These are phyloP conservation scores for Gopherus evgoodei DNA, from an alignment of 2,113 vertebrate species.

Conservation along the genomic window DNA sequence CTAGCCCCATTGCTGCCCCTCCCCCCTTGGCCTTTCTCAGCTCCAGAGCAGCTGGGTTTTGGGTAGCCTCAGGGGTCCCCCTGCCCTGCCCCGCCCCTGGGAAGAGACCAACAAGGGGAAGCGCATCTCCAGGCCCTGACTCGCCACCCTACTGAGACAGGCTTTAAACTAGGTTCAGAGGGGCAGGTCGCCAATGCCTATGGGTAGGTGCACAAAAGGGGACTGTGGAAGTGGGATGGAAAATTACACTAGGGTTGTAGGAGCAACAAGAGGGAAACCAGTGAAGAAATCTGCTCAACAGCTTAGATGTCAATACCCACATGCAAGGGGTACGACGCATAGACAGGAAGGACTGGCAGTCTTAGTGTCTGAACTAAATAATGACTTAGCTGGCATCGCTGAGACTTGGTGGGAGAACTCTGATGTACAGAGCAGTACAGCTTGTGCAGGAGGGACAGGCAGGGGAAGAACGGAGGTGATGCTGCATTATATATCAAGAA, in stretches of 20 bases:
- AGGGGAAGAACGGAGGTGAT: neutral
- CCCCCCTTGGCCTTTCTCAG: neutral
- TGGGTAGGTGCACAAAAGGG: too few species aligned
- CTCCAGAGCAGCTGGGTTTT: neutral
- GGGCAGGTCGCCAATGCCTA: neutral
- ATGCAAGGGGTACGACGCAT: accelerated
- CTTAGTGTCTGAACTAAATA: neutral
- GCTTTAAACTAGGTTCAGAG: neutral
- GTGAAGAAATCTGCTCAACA: neutral
- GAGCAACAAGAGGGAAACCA: neutral
- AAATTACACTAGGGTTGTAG: neutral
- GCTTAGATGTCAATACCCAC: neutral
- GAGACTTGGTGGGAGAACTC: neutral
- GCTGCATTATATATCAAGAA: neutral
- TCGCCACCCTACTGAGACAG: too few species aligned
- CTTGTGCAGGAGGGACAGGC: neutral
- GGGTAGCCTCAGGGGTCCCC: too few species aligned
- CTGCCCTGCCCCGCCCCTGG: neutral
- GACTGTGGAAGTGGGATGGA: neutral
- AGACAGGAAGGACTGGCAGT: neutral
- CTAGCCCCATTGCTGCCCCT: neutral
- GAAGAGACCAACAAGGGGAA: neutral
- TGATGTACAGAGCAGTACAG: neutral
- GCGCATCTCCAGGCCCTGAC: too few species aligned
- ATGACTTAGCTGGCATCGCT: neutral